Percentiles rank a stretch among this genome's conserved stretches.
These are phyloP conservation scores for Albula goreensis DNA, from an alignment of 2,113 vertebrate species.

Conservation along the genomic window DNA sequence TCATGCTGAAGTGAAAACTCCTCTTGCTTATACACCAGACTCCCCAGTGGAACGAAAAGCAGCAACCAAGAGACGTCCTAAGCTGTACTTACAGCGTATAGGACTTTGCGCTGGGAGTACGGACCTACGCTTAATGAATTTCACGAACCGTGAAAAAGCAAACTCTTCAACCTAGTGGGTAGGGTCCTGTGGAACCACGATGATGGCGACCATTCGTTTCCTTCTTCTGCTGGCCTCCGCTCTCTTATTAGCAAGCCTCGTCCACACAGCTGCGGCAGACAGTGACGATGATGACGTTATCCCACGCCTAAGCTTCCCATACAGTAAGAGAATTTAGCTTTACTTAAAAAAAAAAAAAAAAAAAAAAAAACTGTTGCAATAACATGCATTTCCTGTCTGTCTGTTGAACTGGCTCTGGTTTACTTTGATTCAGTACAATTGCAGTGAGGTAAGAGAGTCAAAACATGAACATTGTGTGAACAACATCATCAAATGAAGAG, in stretches of 20 bases:
- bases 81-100: conserved; percentile 24
- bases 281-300: conserved; percentile 69
- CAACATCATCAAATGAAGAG: conserved; percentile 29
- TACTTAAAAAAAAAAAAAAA: neutral
- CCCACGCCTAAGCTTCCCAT: conserved; percentile 71
- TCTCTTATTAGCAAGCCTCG: conserved; percentile 48
- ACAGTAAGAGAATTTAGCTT: conserved; percentile 63
- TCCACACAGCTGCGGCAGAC: conserved; percentile 48
- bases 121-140: conserved; percentile 58
- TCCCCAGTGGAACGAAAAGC: neutral
- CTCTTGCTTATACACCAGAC: conserved; percentile 39
- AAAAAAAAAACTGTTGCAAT: no score
- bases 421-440: no score
- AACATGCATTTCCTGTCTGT: no score
- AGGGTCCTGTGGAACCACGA: conserved; percentile 43
- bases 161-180: conserved; percentile 46
- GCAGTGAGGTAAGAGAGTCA: no score
- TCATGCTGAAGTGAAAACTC: conserved; percentile 47
- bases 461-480: conserved; percentile 18
- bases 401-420: no score
- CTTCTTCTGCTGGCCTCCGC: conserved; percentile 48
- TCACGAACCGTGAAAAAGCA: conserved; percentile 55
- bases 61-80: conserved; percentile 23
- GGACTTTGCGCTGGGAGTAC: conserved; percentile 37
- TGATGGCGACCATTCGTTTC: conserved; percentile 55